Conservation (phyloP, 1,140 invertebrate species). For the Drosophila ficusphila region DNA sequence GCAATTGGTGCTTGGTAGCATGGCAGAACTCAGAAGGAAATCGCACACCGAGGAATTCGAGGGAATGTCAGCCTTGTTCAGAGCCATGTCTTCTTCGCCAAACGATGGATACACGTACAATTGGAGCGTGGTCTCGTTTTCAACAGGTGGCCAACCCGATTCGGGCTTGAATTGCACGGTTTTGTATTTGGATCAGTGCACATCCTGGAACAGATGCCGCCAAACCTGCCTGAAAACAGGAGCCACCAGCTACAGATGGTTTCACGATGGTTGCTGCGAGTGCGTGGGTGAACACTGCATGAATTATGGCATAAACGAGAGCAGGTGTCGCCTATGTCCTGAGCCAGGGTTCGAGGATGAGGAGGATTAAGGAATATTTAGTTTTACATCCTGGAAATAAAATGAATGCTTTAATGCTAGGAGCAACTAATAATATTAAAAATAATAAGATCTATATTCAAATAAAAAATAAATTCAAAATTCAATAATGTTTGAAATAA, state of each 20-base stretch:
- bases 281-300: slow-evolving; percentile 91
- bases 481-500: too few species aligned
- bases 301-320: slow-evolving; percentile 86
- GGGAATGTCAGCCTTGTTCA: slow-evolving; percentile 92
- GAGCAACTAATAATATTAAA: background rate
- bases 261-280: slow-evolving; percentile 97
- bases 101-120: slow-evolving; percentile 86
- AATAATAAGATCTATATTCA: background rate
- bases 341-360: slow-evolving; percentile 45
- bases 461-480: background rate
- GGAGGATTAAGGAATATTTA: slow-evolving; percentile 8
- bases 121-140: slow-evolving; percentile 91
- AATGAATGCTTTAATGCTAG: too few species aligned
- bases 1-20: background rate
- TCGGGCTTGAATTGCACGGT: slow-evolving; percentile 93
- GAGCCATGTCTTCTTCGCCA: slow-evolving; percentile 90
- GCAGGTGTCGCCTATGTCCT: slow-evolving; percentile 60
- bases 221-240: slow-evolving; percentile 67
- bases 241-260: slow-evolving; percentile 88
- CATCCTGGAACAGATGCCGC: slow-evolving; percentile 92
- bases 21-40: slow-evolving; percentile 86
- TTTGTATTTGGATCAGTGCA: slow-evolving; percentile 94
- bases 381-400: background rate
- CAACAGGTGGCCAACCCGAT: slow-evolving; percentile 84
- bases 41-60: slow-evolving; percentile 94